A percentile compares a stretch with the other conserved stretches of the same genome.
Conservation (phyloP, 2,797 vertebrate species). For the Chelon auratus region DNA sequence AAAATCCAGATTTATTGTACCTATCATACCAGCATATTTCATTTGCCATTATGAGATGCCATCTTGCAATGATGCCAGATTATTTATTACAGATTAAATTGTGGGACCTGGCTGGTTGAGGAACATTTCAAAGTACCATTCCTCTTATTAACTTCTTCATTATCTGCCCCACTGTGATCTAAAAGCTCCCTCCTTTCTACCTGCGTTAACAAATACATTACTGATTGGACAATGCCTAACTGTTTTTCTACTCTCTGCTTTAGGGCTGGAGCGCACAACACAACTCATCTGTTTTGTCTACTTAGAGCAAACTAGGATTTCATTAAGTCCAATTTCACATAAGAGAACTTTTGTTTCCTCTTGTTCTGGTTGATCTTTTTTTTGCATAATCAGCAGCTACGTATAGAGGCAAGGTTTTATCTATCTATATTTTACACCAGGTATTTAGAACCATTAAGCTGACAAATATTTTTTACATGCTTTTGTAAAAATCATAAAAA, state of each 20-base stretch:
- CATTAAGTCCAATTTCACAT: conserved; percentile 57
- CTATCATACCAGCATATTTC: conserved; percentile 99
- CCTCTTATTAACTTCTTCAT: conserved; percentile 99
- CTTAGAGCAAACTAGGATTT: conserved; percentile 43
- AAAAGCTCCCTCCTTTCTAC: conserved; percentile 75
- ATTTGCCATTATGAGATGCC: conserved; percentile 99
- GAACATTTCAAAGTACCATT: conserved; percentile 98
- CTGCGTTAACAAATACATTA: conserved; percentile 80
- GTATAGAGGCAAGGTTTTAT: background rate
- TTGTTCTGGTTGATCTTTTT: conserved; percentile 16
- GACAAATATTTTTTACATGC: conserved; percentile 19
- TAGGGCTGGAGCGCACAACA: conserved; percentile 42
- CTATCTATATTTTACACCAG: no score
- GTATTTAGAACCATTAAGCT: background rate
- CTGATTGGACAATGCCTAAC: conserved; percentile 71
- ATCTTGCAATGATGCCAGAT: conserved; percentile 98
- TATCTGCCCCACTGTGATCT: conserved; percentile 94
- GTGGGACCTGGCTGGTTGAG: conserved; percentile 96
- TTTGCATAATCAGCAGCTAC: conserved; percentile 8
- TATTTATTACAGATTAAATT: conserved; percentile 99
- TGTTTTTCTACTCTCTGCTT: conserved; percentile 68
- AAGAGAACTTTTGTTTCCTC: conserved; percentile 26
- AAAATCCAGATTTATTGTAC: conserved; percentile 99
- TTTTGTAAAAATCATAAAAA: conserved; percentile 8
- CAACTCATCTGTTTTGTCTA: conserved; percentile 59